Evolutionary conservation across 92 coral and sea anemone genomes (phyloP).

Genomic region (Pocillopora grandis): DNA sequence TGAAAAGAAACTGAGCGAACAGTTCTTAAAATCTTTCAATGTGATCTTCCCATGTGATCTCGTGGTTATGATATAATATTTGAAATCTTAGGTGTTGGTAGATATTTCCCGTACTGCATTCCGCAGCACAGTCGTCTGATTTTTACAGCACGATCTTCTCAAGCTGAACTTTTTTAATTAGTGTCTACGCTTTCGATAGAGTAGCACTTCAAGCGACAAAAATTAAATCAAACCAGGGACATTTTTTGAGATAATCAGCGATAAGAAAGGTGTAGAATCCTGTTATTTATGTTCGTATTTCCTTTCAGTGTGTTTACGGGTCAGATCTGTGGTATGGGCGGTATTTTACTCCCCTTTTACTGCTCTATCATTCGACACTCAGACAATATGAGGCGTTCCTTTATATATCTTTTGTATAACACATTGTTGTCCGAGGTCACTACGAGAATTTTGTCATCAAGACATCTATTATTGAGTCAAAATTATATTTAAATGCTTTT

Average conservation of each 20-base stretch:
- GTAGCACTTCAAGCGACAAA: constrained; percentile 63
- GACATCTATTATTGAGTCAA: not conserved
- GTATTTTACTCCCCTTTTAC: constrained; percentile 23
- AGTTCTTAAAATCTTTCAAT: not conserved
- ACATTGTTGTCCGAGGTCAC: constrained; percentile 22
- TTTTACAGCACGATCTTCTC: constrained; percentile 22
- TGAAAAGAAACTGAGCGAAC: not conserved
- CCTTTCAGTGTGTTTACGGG: constrained; percentile 36
- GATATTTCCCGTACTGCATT: constrained; percentile 18
- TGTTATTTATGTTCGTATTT: constrained; percentile 28
- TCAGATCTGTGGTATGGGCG: constrained; percentile 8
- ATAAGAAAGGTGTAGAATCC: constrained; percentile 27
- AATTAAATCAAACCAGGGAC: constrained; percentile 68
- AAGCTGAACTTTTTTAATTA: constrained; percentile 46
- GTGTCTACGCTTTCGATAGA: constrained; percentile 57
- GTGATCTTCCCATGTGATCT: not conserved
- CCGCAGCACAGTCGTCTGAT: not conserved
- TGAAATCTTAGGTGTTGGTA: not conserved
- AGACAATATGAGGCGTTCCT: constrained; percentile 3
- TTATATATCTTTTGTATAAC: constrained; percentile 8
- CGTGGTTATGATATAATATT: constrained; percentile 4
- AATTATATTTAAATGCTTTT: not conserved
- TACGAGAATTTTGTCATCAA: constrained; percentile 1
- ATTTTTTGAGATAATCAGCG: constrained; percentile 33
- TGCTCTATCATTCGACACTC: constrained; percentile 33